Percentiles rank a stretch among this genome's conserved stretches.
These are phyloP conservation scores for Bubalus kerabau DNA, from an alignment of 2,113 vertebrate species.

Conservation along the genomic window DNA sequence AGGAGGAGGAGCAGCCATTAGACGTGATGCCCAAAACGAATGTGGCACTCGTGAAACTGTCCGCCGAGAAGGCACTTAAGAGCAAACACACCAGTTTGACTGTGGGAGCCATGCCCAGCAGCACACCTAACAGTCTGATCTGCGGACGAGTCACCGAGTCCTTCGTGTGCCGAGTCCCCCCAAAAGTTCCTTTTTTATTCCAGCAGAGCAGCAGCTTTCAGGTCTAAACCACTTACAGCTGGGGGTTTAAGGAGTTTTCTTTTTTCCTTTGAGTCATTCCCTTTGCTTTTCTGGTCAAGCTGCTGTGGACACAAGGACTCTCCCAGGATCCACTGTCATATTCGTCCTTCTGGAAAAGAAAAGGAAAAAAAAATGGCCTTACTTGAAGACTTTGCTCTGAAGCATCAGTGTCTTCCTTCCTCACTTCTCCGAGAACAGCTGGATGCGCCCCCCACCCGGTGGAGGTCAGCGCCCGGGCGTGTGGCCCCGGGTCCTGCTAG, in stretches of 20 bases:
- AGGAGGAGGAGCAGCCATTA: neutral
- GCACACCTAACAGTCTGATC: neutral
- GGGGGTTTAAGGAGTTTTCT: neutral
- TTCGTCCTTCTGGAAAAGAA: neutral
- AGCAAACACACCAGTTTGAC: neutral
- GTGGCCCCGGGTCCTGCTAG: accelerated
- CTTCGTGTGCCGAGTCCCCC: neutral
- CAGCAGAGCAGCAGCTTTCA: neutral
- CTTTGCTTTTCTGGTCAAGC: neutral
- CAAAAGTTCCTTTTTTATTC: neutral
- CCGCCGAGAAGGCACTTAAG: neutral
- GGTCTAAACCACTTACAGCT: neutral
- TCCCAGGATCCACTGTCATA: neutral
- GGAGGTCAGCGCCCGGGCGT: neutral
- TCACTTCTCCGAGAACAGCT: neutral
- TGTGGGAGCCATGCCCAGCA: neutral
- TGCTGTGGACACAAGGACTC: neutral
- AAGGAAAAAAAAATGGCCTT: neutral
- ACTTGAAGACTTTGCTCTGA: neutral
- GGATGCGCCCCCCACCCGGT: neutral
- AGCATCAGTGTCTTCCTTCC: neutral
- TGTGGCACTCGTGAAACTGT: accelerated
- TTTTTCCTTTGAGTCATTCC: neutral
- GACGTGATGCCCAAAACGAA: neutral
- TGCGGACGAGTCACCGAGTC: neutral